A percentile compares a stretch with the other conserved stretches of the same genome.
phyloP scores from a whole-genome alignment of 2,888 invertebrate species.

The Itoplectis maculator region DNA sequence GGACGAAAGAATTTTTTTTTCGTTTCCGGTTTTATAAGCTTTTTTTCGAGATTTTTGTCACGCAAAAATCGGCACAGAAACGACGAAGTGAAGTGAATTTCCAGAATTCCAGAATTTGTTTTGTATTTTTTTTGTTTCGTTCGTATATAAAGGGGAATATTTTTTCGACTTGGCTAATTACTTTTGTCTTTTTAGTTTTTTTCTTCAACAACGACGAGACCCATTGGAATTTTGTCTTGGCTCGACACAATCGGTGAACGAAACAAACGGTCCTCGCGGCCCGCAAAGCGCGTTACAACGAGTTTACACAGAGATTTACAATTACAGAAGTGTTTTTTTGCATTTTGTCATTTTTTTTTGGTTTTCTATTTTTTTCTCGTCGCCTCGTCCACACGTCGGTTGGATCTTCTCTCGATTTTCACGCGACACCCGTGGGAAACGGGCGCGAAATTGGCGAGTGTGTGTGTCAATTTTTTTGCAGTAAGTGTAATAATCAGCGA shows the following conservation, averaged over 20 bases:
- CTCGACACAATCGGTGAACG: conserved; percentile 31
- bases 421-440: not conserved
- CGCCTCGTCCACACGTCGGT: conserved; percentile 23
- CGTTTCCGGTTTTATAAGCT: conserved; percentile 35
- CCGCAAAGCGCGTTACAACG: conserved; percentile 58
- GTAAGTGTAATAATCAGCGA: conserved; percentile 14
- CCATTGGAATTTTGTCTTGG: conserved; percentile 14
- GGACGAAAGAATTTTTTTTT: conserved; percentile 68
- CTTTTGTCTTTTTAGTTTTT: conserved; percentile 2
- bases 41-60: conserved; percentile 48
- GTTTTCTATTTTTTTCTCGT: conserved; percentile 24
- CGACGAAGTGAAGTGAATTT: conserved; percentile 31
- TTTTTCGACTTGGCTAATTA: conserved; percentile 39
- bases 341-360: conserved; percentile 18
- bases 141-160: conserved; percentile 47
- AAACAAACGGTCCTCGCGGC: conserved; percentile 51
- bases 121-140: no score
- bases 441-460: conserved; percentile 1
- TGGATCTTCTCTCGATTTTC: conserved; percentile 42
- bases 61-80: conserved; percentile 43
- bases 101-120: conserved; percentile 25
- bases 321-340: conserved; percentile 25
- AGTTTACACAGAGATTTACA: conserved; percentile 58
- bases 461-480: no score
- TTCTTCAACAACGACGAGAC: conserved; percentile 14